Evolutionary conservation across 1,140 invertebrate genomes (phyloP), one percentile per base, ranked within the genome.

Genomic region (Magallana angulata): DNA sequence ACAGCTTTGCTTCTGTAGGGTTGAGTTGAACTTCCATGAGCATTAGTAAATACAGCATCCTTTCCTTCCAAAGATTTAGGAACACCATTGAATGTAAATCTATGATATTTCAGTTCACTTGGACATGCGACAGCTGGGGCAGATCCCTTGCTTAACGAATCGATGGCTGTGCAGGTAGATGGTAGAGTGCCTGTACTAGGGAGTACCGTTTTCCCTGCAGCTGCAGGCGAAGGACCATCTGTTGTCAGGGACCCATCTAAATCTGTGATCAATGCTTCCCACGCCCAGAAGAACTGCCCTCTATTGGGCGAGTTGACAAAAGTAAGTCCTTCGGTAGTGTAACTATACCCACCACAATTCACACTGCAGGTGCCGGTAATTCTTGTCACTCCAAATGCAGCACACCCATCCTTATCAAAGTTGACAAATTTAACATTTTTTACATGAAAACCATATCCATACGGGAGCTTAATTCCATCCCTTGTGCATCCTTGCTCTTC

Each of bases 81-180:
- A n/a, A 90, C 86, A 36, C 92, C 89, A 64, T 93, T 93, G 85
- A 94, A 93, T 30, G 93, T 88, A 84, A 94, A 93, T 84, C 93
- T 86, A 76, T 91, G 90, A 82, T 93, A 92, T 58, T 90, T 91
- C 3, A 93, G 88, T 11, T 86, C 62, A 16, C 81, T 16, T 9
- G 91, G 86, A 88, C 92, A 93, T 0, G 90, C 85, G 14, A 84
- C 85, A 3, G 90, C 91, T 11, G 88, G 83, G 58, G 90, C 84
- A 18, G 80, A 85, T n/a, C 7, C 36, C 8, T 80, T 57, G 8
- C 85, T 84, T 57, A 90, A 90, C 5, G 64, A 81, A 1, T 84
- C 12, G 14, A 82, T 68, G 11, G 82, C n/a, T 14, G 12, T 7
- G 7, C 85, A 86, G 8, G 56, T 82, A 24, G 84, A 80, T 71